A percentile compares a stretch with the other conserved stretches of the same genome.
Evolutionary conservation across 1,140 invertebrate genomes (phyloP).

Genomic region (Orius insidiosus): DNA sequence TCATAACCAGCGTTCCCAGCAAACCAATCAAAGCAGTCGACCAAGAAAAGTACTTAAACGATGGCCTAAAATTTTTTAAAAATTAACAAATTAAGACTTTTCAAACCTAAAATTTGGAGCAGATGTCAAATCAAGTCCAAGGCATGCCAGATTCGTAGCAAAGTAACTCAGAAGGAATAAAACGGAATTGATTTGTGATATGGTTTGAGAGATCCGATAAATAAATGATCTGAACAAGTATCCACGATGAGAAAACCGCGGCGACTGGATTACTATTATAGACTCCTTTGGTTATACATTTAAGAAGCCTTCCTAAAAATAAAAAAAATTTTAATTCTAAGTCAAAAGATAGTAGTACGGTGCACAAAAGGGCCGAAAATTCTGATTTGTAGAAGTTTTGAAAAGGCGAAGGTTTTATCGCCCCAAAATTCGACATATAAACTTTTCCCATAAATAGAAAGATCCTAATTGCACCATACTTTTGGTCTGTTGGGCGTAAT

Average conservation of each 20-base stretch:
- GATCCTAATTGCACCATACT: too few species aligned
- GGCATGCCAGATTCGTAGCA: constrained; percentile 87
- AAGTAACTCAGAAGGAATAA: constrained; percentile 93
- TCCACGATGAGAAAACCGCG: constrained; percentile 80
- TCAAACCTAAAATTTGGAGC: constrained; percentile 48
- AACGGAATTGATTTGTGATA: constrained; percentile 88
- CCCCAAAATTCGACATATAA: too few species aligned
- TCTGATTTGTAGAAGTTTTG: too few species aligned
- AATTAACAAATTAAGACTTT: too few species aligned
- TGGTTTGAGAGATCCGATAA: constrained; percentile 88
- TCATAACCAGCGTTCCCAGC: constrained; percentile 76
- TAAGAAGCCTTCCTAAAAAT: constrained; percentile 41
- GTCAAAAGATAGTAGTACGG: too few species aligned
- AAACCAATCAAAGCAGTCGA: constrained; percentile 77
- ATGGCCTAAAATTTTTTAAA: constrained; percentile 69
- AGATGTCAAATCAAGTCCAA: constrained; percentile 81
- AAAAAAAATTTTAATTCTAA: too few species aligned
- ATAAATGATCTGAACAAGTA: constrained; percentile 72
- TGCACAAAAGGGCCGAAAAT: too few species aligned
- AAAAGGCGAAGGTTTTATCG: too few species aligned
- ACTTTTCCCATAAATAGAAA: too few species aligned
- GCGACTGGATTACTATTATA: constrained; percentile 72
- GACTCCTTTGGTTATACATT: constrained; percentile 49
- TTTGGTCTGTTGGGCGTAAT: too few species aligned
- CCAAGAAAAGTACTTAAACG: constrained; percentile 94